phyloP scores from a whole-genome alignment of 2,113 vertebrate species.

The Mirza zaza region DNA sequence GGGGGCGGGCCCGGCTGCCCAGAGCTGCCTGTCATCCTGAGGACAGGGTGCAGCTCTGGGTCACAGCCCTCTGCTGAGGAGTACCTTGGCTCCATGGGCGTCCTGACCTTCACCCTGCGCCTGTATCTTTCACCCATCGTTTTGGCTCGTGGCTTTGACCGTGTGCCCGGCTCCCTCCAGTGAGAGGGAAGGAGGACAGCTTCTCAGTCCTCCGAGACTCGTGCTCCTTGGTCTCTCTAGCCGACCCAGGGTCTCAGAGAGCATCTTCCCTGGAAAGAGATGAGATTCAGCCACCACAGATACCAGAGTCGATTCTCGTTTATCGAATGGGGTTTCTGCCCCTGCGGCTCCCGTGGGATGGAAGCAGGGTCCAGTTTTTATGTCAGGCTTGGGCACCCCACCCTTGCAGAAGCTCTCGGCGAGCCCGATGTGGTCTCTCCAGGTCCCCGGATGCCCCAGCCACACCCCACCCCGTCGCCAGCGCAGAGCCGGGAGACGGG shows the following conservation, averaged over 20 bases:
- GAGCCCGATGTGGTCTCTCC: not conserved
- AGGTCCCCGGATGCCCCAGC: fast-evolving
- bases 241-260: not conserved
- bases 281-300: not conserved
- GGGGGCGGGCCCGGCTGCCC: not conserved
- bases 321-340: not conserved
- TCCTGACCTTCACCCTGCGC: fast-evolving
- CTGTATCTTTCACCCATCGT: not conserved
- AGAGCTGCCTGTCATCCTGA: not conserved
- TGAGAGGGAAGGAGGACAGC: not conserved
- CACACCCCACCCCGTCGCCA: not conserved
- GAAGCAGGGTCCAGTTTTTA: not conserved
- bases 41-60: not conserved
- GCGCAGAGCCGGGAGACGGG: not conserved
- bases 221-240: not conserved
- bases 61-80: not conserved
- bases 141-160: not conserved
- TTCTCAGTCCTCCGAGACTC: not conserved
- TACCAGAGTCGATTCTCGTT: not conserved
- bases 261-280: not conserved
- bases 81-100: fast-evolving
- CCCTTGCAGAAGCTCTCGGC: not conserved
- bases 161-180: not conserved
- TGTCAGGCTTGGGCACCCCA: no score
- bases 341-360: fast-evolving